Conservation (phyloP, 1,140 invertebrate species). For the Copidosoma floridanum region DNA sequence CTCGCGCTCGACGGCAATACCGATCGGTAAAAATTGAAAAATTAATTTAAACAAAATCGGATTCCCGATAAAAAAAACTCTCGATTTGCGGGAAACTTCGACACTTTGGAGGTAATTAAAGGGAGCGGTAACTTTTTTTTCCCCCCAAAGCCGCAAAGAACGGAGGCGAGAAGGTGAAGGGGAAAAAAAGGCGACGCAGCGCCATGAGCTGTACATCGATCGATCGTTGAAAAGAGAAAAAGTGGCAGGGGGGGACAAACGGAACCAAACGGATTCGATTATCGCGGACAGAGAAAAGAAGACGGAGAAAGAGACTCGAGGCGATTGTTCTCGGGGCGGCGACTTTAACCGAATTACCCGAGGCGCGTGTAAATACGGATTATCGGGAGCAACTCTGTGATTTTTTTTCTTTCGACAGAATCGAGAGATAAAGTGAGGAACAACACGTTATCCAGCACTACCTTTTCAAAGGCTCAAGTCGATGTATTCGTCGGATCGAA, state of each 20-base stretch:
- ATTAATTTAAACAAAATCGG: no score
- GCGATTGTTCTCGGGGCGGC: slow-evolving; percentile 1
- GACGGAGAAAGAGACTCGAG: no score
- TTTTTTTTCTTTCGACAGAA: no score
- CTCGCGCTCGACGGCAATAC: no score
- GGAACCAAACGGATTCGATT: slow-evolving; percentile 24
- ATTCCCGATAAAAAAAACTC: no score
- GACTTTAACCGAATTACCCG: slow-evolving; percentile 20
- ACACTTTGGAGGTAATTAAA: not conserved
- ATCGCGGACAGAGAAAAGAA: not conserved
- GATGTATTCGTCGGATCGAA: slow-evolving; percentile 7
- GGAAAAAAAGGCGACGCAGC: not conserved
- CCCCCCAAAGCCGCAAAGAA: not conserved
- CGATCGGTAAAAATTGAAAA: no score
- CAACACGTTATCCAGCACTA: no score
- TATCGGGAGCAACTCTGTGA: not conserved
- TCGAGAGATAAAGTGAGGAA: slow-evolving; percentile 13
- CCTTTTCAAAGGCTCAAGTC: not conserved
- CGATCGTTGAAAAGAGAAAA: not conserved
- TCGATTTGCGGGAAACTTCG: not conserved
- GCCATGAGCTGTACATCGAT: no score
- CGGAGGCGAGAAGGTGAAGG: no score
- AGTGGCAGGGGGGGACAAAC: not conserved
- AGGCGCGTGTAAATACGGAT: slow-evolving; percentile 19
- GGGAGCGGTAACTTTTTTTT: not conserved